Evolutionary conservation across 2,888 invertebrate species (phyloP).

Genomic region (Melitaea athalia): DNA sequence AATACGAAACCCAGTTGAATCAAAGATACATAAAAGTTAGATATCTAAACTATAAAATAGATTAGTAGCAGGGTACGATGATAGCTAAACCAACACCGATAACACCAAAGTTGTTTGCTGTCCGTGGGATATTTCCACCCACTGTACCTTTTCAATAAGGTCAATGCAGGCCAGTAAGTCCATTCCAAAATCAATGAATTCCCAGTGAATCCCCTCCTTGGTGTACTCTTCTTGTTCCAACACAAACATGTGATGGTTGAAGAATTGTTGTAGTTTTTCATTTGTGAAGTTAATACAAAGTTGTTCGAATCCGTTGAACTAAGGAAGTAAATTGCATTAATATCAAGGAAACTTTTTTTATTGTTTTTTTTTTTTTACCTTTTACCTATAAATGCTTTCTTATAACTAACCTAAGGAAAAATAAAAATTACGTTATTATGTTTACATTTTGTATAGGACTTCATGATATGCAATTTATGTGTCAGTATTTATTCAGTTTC

Average conservation of each 20-base stretch:
- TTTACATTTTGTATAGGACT: neutral
- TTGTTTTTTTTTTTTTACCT: slow-evolving; percentile 14
- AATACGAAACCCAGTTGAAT: slow-evolving; percentile 63
- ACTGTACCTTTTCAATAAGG: slow-evolving; percentile 96
- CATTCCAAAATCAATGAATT: slow-evolving; percentile 99
- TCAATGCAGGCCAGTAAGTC: slow-evolving; percentile 99
- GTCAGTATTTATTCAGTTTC: neutral
- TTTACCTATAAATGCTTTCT: slow-evolving; percentile 2
- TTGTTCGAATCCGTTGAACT: slow-evolving; percentile 99
- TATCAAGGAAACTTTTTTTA: slow-evolving; percentile 46
- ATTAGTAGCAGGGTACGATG: slow-evolving; percentile 57
- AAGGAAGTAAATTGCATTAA: slow-evolving; percentile 71
- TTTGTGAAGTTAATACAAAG: slow-evolving; percentile 99
- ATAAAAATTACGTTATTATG: neutral
- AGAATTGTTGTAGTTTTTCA: slow-evolving; percentile 99
- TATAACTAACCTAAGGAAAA: neutral
- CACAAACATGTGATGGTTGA: slow-evolving; percentile 99
- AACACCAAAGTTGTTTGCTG: slow-evolving; percentile 47
- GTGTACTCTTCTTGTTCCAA: slow-evolving; percentile 99
- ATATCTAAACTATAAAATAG: slow-evolving; percentile 46
- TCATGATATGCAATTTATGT: neutral
- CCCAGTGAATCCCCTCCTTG: slow-evolving; percentile 98
- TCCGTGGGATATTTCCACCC: slow-evolving; percentile 60
- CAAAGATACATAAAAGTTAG: slow-evolving; percentile 55
- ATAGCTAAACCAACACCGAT: slow-evolving; percentile 47